Percentiles rank a stretch among this genome's conserved stretches.
These are phyloP conservation scores for Homarus americanus DNA, from an alignment of 1,140 invertebrate genomes.

Conservation along the genomic window DNA sequence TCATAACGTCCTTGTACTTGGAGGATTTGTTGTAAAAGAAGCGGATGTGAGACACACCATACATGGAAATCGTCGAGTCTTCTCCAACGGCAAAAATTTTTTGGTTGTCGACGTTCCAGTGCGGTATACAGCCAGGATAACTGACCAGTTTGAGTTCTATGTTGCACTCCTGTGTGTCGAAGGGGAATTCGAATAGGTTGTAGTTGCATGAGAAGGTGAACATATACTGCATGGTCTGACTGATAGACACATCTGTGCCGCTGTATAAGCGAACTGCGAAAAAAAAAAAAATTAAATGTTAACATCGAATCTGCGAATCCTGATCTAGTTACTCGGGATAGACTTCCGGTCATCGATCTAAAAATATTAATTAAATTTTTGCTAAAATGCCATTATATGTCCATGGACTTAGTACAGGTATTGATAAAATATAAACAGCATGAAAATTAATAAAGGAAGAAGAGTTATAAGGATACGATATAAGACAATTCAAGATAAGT, in stretches of 20 bases:
- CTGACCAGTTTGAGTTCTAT: neutral
- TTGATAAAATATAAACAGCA: no score
- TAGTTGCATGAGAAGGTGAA: constrained; percentile 40
- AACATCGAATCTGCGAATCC: no score
- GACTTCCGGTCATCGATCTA: no score
- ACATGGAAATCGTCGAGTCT: constrained; percentile 18
- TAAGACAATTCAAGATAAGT: neutral
- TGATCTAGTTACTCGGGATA: no score
- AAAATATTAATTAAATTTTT: no score
- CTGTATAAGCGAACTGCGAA: neutral
- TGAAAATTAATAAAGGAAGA: no score
- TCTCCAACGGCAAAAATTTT: neutral
- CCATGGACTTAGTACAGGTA: no score
- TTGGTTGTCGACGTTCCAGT: neutral
- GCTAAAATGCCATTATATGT: no score
- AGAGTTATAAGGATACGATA: no score
- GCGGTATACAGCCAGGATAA: constrained; percentile 15
- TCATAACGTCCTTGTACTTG: neutral
- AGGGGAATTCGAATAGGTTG: constrained; percentile 34
- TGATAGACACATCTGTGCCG: neutral
- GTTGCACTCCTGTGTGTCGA: constrained; percentile 42
- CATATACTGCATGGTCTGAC: constrained; percentile 13
- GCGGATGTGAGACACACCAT: neutral
- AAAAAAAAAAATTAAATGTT: no score
- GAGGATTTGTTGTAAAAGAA: neutral